Evolutionary conservation across 2,888 invertebrate genomes (phyloP).

Genomic region (Carpatolechia fugitivella): DNA sequence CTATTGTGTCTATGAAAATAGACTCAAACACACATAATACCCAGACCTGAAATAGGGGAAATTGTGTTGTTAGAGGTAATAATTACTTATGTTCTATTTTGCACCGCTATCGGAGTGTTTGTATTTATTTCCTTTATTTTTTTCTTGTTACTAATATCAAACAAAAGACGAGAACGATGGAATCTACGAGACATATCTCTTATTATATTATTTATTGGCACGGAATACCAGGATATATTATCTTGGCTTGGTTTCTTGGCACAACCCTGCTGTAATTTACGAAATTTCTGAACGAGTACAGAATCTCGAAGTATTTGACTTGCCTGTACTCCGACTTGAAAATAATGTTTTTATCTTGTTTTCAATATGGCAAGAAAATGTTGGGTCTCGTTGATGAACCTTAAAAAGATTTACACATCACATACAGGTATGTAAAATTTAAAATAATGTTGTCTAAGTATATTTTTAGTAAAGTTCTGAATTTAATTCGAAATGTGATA

Average conservation of each 20-base stretch:
- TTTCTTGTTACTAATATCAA: not conserved
- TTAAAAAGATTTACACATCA: too few species aligned
- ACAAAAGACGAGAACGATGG: not conserved
- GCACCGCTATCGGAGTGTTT: too few species aligned
- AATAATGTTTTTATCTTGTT: not conserved
- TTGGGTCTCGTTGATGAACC: not conserved
- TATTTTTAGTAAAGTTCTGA: too few species aligned
- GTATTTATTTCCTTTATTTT: not conserved
- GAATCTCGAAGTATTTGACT: not conserved
- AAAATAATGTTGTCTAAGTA: too few species aligned
- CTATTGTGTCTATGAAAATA: too few species aligned
- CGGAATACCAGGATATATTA: slow-evolving; percentile 34
- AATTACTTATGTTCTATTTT: too few species aligned
- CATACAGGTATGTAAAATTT: too few species aligned
- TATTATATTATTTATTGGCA: slow-evolving; percentile 46
- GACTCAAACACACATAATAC: too few species aligned
- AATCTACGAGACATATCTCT: not conserved
- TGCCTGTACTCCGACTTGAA: slow-evolving; percentile 16
- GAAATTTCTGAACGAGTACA: slow-evolving; percentile 1
- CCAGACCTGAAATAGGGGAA: too few species aligned
- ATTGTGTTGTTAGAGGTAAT: too few species aligned
- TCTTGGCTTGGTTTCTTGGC: slow-evolving; percentile 54
- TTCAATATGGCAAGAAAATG: not conserved
- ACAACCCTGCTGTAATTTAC: slow-evolving; percentile 31
- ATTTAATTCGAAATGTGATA: too few species aligned